Evolutionary conservation across 2,113 vertebrate genomes (phyloP).

Genomic region (Epinephelus moara): DNA sequence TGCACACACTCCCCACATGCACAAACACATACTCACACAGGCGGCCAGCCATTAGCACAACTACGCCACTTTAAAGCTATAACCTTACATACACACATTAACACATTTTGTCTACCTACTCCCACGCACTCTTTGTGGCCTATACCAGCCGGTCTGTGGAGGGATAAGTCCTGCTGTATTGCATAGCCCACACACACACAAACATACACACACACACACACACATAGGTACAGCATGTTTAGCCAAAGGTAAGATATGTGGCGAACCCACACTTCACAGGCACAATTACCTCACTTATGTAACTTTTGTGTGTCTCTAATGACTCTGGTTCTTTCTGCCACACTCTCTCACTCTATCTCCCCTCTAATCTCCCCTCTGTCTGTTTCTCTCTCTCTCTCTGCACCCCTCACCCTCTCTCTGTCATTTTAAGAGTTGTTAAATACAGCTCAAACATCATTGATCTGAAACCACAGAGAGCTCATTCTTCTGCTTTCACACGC

Average conservation of each 20-base stretch:
- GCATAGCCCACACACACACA: background rate
- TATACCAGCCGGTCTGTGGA: background rate
- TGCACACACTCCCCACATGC: background rate
- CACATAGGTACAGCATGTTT: constrained; percentile 3
- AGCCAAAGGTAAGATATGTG: constrained; percentile 11
- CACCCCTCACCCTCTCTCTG: background rate
- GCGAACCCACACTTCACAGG: constrained; percentile 30
- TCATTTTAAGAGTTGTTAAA: constrained; percentile 40
- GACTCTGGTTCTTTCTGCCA: background rate
- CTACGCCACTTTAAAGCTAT: background rate
- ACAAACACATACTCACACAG: background rate
- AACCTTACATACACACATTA: background rate
- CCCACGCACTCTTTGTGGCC: constrained; percentile 14
- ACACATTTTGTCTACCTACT: constrained; percentile 6
- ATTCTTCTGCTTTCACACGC: constrained; percentile 61
- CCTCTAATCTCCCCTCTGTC: background rate
- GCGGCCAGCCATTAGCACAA: background rate
- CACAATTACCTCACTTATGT: constrained; percentile 16
- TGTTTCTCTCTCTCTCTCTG: background rate
- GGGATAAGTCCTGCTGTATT: constrained; percentile 1
- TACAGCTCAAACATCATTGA: constrained; percentile 37
- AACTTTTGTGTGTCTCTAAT: constrained; percentile 31
- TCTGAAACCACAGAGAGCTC: constrained; percentile 53
- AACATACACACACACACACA: constrained; percentile 6
- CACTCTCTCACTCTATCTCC: background rate